Evolutionary conservation across 2,113 vertebrate species (phyloP).

Genomic region (Archocentrus centrarchus): DNA sequence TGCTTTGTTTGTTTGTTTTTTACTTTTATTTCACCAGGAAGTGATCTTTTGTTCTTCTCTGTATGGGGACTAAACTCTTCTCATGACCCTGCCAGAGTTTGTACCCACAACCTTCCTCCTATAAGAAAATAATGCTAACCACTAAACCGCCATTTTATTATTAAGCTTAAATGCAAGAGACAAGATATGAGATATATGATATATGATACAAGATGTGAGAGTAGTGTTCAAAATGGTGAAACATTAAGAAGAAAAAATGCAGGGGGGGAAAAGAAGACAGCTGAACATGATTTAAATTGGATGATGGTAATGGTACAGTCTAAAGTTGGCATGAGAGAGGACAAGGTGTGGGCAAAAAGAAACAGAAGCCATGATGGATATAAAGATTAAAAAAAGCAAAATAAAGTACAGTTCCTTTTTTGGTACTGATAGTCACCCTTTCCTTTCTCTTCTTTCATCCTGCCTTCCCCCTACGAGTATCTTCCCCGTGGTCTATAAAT

Average conservation of each 20-base stretch:
- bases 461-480: not conserved
- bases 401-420: too few species aligned
- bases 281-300: not conserved
- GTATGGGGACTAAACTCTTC: not conserved
- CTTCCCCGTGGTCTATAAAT: conserved; percentile 3
- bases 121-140: not conserved
- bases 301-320: not conserved
- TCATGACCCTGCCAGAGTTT: not conserved
- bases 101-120: not conserved
- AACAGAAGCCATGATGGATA: not conserved
- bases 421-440: too few species aligned
- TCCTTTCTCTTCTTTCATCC: too few species aligned
- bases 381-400: not conserved
- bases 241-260: not conserved
- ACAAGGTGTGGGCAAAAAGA: too few species aligned
- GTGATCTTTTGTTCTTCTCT: not conserved
- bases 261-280: not conserved
- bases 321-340: not conserved
- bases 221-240: not conserved
- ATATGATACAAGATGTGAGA: not conserved
- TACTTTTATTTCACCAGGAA: not conserved
- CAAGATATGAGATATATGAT: too few species aligned
- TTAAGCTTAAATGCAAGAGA: not conserved
- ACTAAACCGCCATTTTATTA: not conserved
- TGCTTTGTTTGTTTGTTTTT: too few species aligned